These are phyloP conservation scores for Clanis bilineata DNA, from an alignment of 2,888 invertebrate species.

Conservation along the genomic window DNA sequence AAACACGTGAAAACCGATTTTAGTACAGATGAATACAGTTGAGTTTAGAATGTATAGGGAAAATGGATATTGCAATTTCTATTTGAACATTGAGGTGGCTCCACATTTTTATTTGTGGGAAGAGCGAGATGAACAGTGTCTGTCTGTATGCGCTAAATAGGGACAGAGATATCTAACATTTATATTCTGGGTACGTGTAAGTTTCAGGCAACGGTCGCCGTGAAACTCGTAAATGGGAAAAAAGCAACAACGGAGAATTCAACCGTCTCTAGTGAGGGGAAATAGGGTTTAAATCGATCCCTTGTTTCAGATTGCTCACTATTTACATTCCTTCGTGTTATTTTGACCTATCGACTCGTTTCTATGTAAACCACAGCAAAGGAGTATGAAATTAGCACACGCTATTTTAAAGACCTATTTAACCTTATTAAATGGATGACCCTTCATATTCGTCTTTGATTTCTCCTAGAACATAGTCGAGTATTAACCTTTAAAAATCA, in stretches of 20 bases:
- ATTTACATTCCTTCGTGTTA: constrained; percentile 1
- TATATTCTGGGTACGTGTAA: constrained; percentile 82
- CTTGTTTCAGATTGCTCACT: constrained; percentile 11
- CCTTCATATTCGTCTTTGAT: background rate
- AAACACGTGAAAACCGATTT: constrained; percentile 40
- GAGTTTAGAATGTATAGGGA: constrained; percentile 42
- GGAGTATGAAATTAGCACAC: background rate
- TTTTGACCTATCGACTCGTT: constrained; percentile 1
- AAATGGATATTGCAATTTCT: constrained; percentile 74
- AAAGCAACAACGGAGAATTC: constrained; percentile 80
- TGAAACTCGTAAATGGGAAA: constrained; percentile 83
- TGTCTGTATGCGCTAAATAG: constrained; percentile 43
- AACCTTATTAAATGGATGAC: background rate
- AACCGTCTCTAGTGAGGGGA: constrained; percentile 75
- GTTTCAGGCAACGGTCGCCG: constrained; percentile 83
- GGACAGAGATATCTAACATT: constrained; percentile 66
- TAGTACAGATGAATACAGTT: constrained; percentile 39
- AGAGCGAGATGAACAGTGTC: constrained; percentile 56
- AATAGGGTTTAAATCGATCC: constrained; percentile 42
- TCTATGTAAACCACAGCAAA: background rate
- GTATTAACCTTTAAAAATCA: background rate
- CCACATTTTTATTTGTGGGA: constrained; percentile 79
- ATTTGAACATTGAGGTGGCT: constrained; percentile 73
- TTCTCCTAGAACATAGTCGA: background rate
- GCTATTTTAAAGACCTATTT: background rate